Conservation (phyloP, 64 coral and sea anemone species). For the Stichodactyla mertensii region DNA sequence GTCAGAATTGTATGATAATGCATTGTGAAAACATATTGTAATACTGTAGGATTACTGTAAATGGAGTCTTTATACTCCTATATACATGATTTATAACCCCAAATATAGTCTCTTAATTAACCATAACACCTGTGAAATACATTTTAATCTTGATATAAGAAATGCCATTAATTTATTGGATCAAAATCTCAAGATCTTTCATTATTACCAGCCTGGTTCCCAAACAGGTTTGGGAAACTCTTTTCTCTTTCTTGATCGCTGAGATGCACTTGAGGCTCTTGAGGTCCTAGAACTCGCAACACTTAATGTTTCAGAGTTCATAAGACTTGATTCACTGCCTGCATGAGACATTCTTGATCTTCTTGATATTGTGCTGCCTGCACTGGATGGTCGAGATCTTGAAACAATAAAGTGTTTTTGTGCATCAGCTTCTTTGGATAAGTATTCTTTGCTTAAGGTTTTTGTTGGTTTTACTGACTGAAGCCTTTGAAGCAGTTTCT, state of each 20-base stretch:
- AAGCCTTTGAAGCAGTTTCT: constrained; percentile 83
- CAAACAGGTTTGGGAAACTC: constrained; percentile 57
- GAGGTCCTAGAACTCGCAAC: constrained; percentile 70
- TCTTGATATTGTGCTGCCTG: constrained; percentile 51
- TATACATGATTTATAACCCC: background rate
- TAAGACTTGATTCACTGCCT: constrained; percentile 59
- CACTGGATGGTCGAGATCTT: constrained; percentile 44
- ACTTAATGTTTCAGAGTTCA: constrained; percentile 59
- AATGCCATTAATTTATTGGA: background rate
- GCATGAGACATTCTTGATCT: constrained; percentile 20
- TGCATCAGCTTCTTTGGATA: constrained; percentile 67
- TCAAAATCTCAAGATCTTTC: background rate
- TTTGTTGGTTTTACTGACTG: constrained; percentile 68
- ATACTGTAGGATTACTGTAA: too few relatives aligned
- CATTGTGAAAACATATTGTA: too few relatives aligned
- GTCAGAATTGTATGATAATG: too few relatives aligned
- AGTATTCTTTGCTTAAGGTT: constrained; percentile 57
- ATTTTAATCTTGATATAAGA: background rate
- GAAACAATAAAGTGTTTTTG: constrained; percentile 54
- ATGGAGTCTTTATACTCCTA: background rate
- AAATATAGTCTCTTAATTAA: background rate
- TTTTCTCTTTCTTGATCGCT: constrained; percentile 26
- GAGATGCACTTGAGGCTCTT: constrained; percentile 40
- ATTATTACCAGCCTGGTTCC: constrained; percentile 77
- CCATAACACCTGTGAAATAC: background rate